phyloP scores from a whole-genome alignment of 2,797 vertebrate genomes.

The Nasua narica region DNA sequence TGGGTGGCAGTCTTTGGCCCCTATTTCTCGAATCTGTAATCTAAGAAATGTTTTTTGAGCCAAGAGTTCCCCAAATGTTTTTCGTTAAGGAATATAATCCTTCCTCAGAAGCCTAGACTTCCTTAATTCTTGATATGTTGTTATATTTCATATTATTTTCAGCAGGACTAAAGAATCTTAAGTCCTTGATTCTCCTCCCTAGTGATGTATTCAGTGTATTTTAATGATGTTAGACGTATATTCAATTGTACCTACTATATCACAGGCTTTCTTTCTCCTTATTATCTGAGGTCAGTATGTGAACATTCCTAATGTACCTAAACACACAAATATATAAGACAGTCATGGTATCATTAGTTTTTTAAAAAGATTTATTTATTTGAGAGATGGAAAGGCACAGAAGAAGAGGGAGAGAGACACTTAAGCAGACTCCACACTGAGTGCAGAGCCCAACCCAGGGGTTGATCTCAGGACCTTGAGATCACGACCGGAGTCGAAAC shows the following conservation, averaged over 20 bases:
- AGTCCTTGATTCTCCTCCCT: neutral
- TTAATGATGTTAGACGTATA: neutral
- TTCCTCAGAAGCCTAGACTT: neutral
- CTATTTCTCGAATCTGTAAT: constrained; percentile 39
- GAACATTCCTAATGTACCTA: neutral
- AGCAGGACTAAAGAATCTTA: neutral
- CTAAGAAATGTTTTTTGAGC: constrained; percentile 6
- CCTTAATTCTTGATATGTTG: constrained; percentile 26
- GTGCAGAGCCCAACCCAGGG: neutral
- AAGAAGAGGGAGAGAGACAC: neutral
- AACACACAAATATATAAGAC: neutral
- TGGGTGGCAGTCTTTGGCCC: neutral
- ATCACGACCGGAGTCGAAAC: neutral
- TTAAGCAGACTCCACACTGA: neutral
- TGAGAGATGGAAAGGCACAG: neutral
- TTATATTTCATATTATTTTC: constrained; percentile 32
- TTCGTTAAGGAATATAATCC: constrained; percentile 6
- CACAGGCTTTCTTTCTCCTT: neutral
- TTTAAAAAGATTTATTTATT: neutral
- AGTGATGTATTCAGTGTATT: neutral
- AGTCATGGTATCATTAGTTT: neutral
- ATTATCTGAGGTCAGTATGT: neutral
- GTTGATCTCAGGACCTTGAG: neutral
- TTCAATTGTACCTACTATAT: neutral
- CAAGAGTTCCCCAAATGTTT: neutral